A percentile compares a stretch with the other conserved stretches of the same genome.
phyloP scores from a whole-genome alignment of 1,140 invertebrate species.

The Rhagoletis zephyria region DNA sequence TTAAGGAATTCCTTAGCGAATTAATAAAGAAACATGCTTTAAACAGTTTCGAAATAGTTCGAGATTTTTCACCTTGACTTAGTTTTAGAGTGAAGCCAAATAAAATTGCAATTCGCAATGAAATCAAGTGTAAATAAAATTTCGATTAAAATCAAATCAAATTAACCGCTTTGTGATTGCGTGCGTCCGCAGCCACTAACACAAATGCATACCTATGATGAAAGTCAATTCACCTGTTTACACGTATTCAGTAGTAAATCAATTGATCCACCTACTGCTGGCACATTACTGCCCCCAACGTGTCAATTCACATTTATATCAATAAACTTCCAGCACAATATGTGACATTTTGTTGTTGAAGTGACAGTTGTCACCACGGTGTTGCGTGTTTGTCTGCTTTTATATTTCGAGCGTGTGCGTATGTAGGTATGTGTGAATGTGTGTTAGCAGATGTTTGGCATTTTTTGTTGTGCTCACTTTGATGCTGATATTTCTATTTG shows the following conservation, averaged over 20 bases:
- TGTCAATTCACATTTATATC: slow-evolving; percentile 43
- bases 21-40: no score
- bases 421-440: neutral
- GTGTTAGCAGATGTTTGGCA: neutral
- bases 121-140: slow-evolving; percentile 53
- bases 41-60: neutral
- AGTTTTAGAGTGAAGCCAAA: neutral
- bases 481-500: slow-evolving; percentile 7
- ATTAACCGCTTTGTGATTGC: neutral
- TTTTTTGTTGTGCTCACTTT: slow-evolving; percentile 3
- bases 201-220: neutral
- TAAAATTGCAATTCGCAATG: neutral
- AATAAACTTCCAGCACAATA: neutral
- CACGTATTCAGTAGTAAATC: neutral
- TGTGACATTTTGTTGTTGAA: slow-evolving; percentile 22
- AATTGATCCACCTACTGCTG: neutral
- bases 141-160: slow-evolving; percentile 53
- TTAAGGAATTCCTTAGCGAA: no score
- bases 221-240: neutral
- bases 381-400: neutral
- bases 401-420: neutral
- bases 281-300: neutral
- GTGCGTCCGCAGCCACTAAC: neutral
- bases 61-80: neutral
- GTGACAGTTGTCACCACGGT: slow-evolving; percentile 36